Evolutionary conservation across 92 coral and sea anemone species (phyloP), one percentile per base, ranked within the genome.

Genomic region (Epizoanthus stellaris): DNA sequence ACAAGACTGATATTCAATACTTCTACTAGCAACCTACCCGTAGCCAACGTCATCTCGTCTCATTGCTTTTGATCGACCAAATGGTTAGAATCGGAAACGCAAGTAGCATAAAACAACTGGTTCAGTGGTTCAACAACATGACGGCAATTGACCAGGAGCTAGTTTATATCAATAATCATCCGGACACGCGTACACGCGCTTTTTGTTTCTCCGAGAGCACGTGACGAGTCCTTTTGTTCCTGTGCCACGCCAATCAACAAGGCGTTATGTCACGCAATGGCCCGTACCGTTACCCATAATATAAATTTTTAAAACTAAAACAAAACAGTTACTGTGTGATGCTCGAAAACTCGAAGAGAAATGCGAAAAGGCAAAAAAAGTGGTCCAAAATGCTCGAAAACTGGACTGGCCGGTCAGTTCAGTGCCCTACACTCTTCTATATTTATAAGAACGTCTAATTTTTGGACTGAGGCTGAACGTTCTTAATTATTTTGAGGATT

Each of bases 201-300:
- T 68, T 68, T 36, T 66, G 70, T 13, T 68, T 68, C 73, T 68
- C 73, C 23, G n/a, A 43, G 52, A 68, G 30, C 73, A 68, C 73
- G 73, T 64, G 69, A 64, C 69, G 38, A 23, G 30, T 64, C 69
- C 21, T 64, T 64, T 20, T 5, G 19, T 63, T 20, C 36, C 0
- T 30, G 36, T 64, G 9, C 14, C 69, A 13, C 69, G 69, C 7
- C 69, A 64, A 38, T 64, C 69, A 38, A 64, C 69, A 20, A 38
- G 30, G 69, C 12, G 69, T 64, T 6, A 23, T n/a, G 30, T 64
- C 69, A 64, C 69, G 69, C 69, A 64, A 20, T 20, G 19, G 1
- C 36, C 36, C 36, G 36, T 30, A 30, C 36, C 36, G 36, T 30
- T 30, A 30, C 36, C 36, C 36, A 30, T 30, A 30, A 30, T 30